Conservation (phyloP, 2,888 invertebrate genomes). For the Empis livida region DNA sequence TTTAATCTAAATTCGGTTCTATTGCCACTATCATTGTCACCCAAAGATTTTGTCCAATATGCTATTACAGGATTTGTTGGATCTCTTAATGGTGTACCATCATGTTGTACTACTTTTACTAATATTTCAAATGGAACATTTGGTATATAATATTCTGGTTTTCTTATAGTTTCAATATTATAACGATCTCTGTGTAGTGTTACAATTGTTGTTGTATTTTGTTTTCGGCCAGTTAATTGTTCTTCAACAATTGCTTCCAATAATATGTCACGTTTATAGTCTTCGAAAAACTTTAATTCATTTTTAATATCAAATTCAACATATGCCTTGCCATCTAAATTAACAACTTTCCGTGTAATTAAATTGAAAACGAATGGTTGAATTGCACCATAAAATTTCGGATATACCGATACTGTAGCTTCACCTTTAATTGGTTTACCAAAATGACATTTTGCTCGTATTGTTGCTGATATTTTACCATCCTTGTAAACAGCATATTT, state of each 20-base stretch:
- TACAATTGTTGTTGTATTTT: conserved; percentile 67
- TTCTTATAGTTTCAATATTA: conserved; percentile 65
- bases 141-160: conserved; percentile 86
- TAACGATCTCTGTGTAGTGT: conserved; percentile 68
- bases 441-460: conserved; percentile 37
- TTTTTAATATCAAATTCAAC: conserved; percentile 66
- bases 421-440: conserved; percentile 82
- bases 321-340: conserved; percentile 49
- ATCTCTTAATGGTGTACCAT: conserved; percentile 50
- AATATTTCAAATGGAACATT: conserved; percentile 55
- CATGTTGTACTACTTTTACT: conserved; percentile 53
- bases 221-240: conserved; percentile 65
- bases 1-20: conserved; percentile 26
- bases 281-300: conserved; percentile 69
- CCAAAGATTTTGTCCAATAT: conserved; percentile 29
- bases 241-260: conserved; percentile 89
- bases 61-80: conserved; percentile 42
- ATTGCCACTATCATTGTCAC: conserved; percentile 32
- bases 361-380: conserved; percentile 33
- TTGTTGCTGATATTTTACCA: conserved; percentile 61
- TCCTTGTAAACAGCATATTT: conserved; percentile 76
- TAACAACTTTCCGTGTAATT: conserved; percentile 55
- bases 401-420: conserved; percentile 72
- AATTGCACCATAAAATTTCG: conserved; percentile 47
- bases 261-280: conserved; percentile 63